These are phyloP conservation scores for Perca schrenkii DNA, from an alignment of 2,113 vertebrate species.

Conservation along the genomic window DNA sequence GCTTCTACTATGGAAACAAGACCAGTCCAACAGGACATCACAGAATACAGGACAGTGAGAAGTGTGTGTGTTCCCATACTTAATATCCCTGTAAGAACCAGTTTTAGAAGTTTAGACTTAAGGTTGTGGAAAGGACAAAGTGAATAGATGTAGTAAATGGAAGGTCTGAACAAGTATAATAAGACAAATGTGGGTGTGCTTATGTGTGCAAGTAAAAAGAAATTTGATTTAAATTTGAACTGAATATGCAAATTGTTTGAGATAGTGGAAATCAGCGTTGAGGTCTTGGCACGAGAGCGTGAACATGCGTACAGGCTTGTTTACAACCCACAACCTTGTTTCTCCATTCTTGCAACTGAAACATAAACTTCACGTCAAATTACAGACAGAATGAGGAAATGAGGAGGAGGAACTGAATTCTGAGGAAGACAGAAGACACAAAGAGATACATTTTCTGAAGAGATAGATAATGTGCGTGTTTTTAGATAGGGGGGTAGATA, in stretches of 20 bases:
- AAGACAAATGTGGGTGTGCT: background rate
- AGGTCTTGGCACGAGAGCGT: background rate
- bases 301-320: slow-evolving; percentile 17
- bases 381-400: slow-evolving; percentile 62
- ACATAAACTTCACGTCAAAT: slow-evolving; percentile 38
- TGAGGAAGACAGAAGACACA: background rate
- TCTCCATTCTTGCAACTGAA: background rate
- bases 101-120: background rate
- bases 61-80: background rate
- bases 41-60: slow-evolving; percentile 15
- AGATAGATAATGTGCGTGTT: background rate
- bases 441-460: background rate
- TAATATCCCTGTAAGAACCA: background rate
- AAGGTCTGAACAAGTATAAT: background rate
- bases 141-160: background rate
- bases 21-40: slow-evolving; percentile 43
- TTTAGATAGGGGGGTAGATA: background rate
- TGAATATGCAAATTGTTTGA: slow-evolving; percentile 11
- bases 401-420: slow-evolving; percentile 20
- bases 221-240: background rate
- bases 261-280: background rate
- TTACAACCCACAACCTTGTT: slow-evolving; percentile 5
- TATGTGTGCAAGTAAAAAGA: background rate
- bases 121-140: background rate
- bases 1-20: slow-evolving; percentile 51